Evolutionary conservation across 2,113 vertebrate genomes (phyloP), one percentile per base, ranked within the genome.

Genomic region (Balaeniceps rex): DNA sequence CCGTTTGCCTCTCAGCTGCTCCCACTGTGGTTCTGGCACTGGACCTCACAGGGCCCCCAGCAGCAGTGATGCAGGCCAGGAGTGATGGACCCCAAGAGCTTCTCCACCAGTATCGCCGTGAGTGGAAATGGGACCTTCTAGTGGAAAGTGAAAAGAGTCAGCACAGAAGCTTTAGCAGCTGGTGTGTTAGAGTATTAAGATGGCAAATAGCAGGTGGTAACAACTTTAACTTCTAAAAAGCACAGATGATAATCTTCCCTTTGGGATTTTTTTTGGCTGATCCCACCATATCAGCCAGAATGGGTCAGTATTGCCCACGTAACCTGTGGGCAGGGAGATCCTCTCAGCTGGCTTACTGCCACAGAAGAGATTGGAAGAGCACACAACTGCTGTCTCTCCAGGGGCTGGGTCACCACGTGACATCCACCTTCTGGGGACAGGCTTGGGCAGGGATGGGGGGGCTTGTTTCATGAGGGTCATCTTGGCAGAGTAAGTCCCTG

Each of bases 1-100:
- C 25, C 1, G 1, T 82, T 84, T 84, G 38, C 83, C 60, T 76
- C 75, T 74, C 66, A 29, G 51, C 58, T 61, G 54, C 47, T 88
- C 10, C 26, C 66, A 61, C 58, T 2, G 0, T 6, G 7, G 34
- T 57, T 88, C 71, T 90, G 68, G 83, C 1, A 1, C 54, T 36
- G 31, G 44, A 52, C 31, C 44, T 64, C 13, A 3, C 57, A 76
- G 70, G 40, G 33, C 14, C 15, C 29, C 23, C 47, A 60, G 55
- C 44, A 85, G 38, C 68, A 82, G 78, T 0, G 0, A 60, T 2
- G 2, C 5, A 33, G 34, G 12, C 9, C 29, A 26, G 72, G 31
- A 94, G 14, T 0, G 0, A 44, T 13, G 5, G 42, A 69, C 5
- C 12, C 22, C 0, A 0, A 42, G 19, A 77, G 10, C 65, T 89